phyloP scores from a whole-genome alignment of 2,113 vertebrate genomes.

The Channa maculata region DNA sequence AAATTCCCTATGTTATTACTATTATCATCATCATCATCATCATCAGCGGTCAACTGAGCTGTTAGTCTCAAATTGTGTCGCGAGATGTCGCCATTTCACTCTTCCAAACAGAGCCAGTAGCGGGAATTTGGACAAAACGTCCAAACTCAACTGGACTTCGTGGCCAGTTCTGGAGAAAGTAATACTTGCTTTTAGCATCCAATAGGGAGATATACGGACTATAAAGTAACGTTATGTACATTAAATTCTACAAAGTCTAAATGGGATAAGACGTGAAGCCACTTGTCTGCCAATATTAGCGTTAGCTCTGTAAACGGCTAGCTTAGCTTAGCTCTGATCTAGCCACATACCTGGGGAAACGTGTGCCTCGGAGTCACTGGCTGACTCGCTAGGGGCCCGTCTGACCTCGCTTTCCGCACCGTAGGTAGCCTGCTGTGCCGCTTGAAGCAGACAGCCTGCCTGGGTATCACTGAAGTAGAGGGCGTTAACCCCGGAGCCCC shows the following conservation, averaged over 20 bases:
- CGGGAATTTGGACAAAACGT: conserved; percentile 20
- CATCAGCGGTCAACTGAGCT: too few species aligned
- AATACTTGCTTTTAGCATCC: accelerated
- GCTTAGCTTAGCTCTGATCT: too few species aligned
- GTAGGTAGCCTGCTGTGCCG: conserved; percentile 6
- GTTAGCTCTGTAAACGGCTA: background rate
- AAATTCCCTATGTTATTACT: too few species aligned
- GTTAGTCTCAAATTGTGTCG: background rate
- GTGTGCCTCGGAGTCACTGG: conserved; percentile 75
- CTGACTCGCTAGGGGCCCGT: conserved; percentile 55
- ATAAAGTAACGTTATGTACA: too few species aligned
- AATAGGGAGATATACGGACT: background rate
- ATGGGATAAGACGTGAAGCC: too few species aligned
- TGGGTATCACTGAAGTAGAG: conserved; percentile 53
- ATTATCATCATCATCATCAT: too few species aligned
- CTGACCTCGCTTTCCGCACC: conserved; percentile 32
- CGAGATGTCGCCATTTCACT: conserved; percentile 10
- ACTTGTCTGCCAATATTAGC: too few species aligned
- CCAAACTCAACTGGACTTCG: background rate
- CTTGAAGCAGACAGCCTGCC: conserved; percentile 28
- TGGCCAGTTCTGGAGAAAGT: background rate
- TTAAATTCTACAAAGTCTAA: too few species aligned
- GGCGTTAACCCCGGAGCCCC: conserved; percentile 25
- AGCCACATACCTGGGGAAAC: conserved; percentile 69
- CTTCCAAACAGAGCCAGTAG: background rate